phyloP scores from a whole-genome alignment of 2,888 invertebrate species.

The Odontocolon sp. region DNA sequence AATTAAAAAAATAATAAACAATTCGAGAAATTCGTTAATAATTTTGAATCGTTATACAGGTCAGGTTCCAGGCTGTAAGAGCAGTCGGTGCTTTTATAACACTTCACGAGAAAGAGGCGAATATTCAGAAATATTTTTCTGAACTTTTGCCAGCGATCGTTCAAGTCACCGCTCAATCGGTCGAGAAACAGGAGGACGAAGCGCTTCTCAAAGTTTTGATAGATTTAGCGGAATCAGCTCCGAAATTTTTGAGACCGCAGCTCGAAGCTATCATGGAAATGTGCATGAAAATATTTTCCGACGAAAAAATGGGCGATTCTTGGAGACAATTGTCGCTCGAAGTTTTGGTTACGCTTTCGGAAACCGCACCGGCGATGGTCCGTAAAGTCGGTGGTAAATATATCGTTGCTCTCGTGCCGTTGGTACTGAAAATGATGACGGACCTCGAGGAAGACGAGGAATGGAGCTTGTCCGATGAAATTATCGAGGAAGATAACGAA shows the following conservation, averaged over 20 bases:
- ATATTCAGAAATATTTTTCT: constrained; percentile 92
- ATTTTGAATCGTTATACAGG: constrained; percentile 70
- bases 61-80: constrained; percentile 91
- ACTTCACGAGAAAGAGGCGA: constrained; percentile 96
- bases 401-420: constrained; percentile 89
- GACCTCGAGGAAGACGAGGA: constrained; percentile 95
- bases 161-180: constrained; percentile 90
- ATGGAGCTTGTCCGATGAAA: constrained; percentile 93
- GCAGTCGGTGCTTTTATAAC: constrained; percentile 94
- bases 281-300: constrained; percentile 88
- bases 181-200: constrained; percentile 93
- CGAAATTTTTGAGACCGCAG: constrained; percentile 95
- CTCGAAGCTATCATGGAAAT: constrained; percentile 92
- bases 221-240: constrained; percentile 95
- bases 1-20: constrained; percentile 3
- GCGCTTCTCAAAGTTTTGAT: constrained; percentile 95
- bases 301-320: constrained; percentile 86
- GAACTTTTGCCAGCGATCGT: constrained; percentile 92
- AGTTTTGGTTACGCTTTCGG: constrained; percentile 92
- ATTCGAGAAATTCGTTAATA: not conserved
- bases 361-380: constrained; percentile 98
- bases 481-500: constrained; percentile 96
- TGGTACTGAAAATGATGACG: constrained; percentile 96
- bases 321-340: constrained; percentile 96
- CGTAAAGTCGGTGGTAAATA: constrained; percentile 95